These are phyloP conservation scores for Spodoptera littoralis DNA, from an alignment of 2,888 invertebrate species.

Conservation along the genomic window DNA sequence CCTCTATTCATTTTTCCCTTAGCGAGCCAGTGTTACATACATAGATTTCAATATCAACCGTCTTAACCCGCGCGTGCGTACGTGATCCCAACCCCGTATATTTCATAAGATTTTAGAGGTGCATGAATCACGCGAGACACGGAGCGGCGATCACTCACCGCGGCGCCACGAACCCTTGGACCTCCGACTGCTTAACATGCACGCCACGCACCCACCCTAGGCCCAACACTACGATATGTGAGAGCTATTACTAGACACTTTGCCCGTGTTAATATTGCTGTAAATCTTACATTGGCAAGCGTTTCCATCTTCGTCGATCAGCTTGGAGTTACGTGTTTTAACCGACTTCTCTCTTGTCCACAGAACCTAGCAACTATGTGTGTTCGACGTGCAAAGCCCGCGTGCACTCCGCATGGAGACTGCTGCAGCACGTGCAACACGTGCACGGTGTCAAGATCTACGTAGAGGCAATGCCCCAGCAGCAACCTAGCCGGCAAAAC, in stretches of 20 bases:
- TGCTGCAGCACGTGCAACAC: slow-evolving; percentile 98
- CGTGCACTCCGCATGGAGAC: slow-evolving; percentile 97
- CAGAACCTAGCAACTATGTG: slow-evolving; percentile 98
- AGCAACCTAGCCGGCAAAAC: slow-evolving; percentile 83
- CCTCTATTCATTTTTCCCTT: slow-evolving; percentile 66
- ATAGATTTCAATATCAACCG: slow-evolving; percentile 89
- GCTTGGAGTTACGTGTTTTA: slow-evolving; percentile 58
- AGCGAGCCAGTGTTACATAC: slow-evolving; percentile 80
- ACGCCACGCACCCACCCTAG: slow-evolving; percentile 82
- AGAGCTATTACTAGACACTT: slow-evolving; percentile 89
- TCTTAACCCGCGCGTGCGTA: slow-evolving; percentile 85
- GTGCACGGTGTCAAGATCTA: slow-evolving; percentile 98
- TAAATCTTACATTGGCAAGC: slow-evolving; percentile 82
- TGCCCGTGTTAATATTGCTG: slow-evolving; percentile 87
- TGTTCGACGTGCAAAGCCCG: slow-evolving; percentile 98
- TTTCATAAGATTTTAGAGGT: slow-evolving; percentile 89
- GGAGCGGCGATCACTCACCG: slow-evolving; percentile 87
- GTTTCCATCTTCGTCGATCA: slow-evolving; percentile 63
- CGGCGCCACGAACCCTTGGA: slow-evolving; percentile 81
- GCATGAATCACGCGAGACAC: slow-evolving; percentile 88
- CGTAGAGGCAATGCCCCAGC: slow-evolving; percentile 90
- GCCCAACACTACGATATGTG: slow-evolving; percentile 88
- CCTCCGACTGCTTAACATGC: slow-evolving; percentile 84
- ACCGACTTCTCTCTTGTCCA: slow-evolving; percentile 71
- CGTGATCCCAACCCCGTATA: slow-evolving; percentile 86